phyloP scores from a whole-genome alignment of 2,888 invertebrate species.

The Drosophila anomalata region DNA sequence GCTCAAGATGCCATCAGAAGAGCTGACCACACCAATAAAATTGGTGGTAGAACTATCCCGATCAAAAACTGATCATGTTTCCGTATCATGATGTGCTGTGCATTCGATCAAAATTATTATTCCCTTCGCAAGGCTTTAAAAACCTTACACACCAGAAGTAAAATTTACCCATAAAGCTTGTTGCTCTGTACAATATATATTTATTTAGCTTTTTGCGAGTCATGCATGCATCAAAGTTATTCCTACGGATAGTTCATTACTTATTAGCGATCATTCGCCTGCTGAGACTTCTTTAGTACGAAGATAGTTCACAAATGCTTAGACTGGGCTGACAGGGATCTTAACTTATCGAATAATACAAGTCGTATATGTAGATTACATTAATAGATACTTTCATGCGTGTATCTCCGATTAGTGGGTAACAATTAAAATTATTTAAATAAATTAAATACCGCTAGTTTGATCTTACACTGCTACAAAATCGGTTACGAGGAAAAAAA shows the following conservation, averaged over 20 bases:
- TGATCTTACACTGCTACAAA: slow-evolving; percentile 59
- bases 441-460: slow-evolving; percentile 71
- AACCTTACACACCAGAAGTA: not conserved
- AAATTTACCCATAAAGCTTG: not conserved
- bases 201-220: slow-evolving; percentile 54
- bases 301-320: slow-evolving; percentile 29
- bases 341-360: slow-evolving; percentile 64
- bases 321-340: slow-evolving; percentile 26
- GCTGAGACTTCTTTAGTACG: slow-evolving; percentile 17
- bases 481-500: slow-evolving; percentile 34
- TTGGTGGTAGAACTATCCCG: no score
- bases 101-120: no score
- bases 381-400: slow-evolving; percentile 36
- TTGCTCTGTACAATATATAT: slow-evolving; percentile 71
- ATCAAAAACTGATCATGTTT: no score
- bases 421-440: slow-evolving; percentile 73
- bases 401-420: slow-evolving; percentile 51
- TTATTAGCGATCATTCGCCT: slow-evolving; percentile 16
- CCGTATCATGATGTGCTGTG: no score
- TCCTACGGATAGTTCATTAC: slow-evolving; percentile 36
- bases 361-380: slow-evolving; percentile 52
- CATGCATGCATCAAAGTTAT: slow-evolving; percentile 33
- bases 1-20: no score
- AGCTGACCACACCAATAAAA: no score
- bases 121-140: no score